A percentile compares a stretch with the other conserved stretches of the same genome.
Evolutionary conservation across 2,113 vertebrate species (phyloP).

Genomic region (Plectropomus leopardus): DNA sequence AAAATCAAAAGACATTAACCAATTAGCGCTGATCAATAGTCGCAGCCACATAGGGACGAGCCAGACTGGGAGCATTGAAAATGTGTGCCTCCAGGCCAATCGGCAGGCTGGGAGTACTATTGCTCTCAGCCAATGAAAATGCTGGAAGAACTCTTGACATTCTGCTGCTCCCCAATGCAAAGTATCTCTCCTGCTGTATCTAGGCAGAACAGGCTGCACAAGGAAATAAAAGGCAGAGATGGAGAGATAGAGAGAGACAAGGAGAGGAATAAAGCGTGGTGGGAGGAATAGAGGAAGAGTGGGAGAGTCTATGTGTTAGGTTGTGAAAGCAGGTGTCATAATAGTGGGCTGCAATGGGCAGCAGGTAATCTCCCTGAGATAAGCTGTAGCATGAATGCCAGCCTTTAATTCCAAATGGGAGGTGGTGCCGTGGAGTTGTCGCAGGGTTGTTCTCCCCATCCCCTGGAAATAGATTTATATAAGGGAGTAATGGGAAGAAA

Average conservation of each 20-base stretch:
- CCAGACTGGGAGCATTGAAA: conserved; percentile 42
- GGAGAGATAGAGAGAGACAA: conserved; percentile 29
- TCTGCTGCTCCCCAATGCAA: conserved; percentile 67
- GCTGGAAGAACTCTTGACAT: conserved; percentile 65
- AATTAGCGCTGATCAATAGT: conserved; percentile 83
- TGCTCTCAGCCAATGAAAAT: conserved; percentile 71
- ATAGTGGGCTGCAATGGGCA: conserved; percentile 62
- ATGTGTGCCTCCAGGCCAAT: conserved; percentile 63
- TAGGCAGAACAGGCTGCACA: conserved; percentile 71
- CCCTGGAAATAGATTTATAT: conserved; percentile 49
- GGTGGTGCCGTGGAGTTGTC: conserved; percentile 49
- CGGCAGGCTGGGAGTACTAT: conserved; percentile 21
- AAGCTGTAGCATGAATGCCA: conserved; percentile 71
- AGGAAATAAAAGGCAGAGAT: conserved; percentile 42
- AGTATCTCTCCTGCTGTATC: conserved; percentile 65
- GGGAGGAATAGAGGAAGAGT: conserved; percentile 35
- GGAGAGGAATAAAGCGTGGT: conserved; percentile 23
- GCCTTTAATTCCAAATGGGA: conserved; percentile 76
- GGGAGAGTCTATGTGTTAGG: conserved; percentile 47
- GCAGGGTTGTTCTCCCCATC: conserved; percentile 20
- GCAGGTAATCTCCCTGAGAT: conserved; percentile 73
- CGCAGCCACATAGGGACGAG: conserved; percentile 49
- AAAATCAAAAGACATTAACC: conserved; percentile 82
- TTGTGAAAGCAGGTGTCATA: conserved; percentile 70
- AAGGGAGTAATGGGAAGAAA: conserved; percentile 44